These are phyloP conservation scores for Florisuga fusca DNA, from an alignment of 2,797 vertebrate species.

Conservation along the genomic window DNA sequence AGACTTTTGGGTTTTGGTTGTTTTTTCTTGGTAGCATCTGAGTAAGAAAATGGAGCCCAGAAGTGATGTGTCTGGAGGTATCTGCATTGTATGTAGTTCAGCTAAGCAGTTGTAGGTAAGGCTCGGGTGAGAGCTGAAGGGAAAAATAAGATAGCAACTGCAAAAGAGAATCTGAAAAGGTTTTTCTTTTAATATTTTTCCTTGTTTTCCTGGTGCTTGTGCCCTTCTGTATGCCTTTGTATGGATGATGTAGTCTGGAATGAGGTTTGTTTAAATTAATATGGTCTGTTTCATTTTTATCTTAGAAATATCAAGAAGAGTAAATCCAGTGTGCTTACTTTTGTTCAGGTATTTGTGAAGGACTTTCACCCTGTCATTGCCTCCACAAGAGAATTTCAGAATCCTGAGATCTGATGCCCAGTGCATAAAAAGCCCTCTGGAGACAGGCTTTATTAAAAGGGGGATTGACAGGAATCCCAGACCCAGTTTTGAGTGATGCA, in stretches of 20 bases:
- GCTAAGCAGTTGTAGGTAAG: neutral
- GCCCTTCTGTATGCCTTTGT: neutral
- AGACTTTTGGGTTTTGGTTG: neutral
- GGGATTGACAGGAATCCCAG: neutral
- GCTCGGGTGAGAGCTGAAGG: neutral
- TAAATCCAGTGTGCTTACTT: neutral
- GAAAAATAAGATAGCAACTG: neutral
- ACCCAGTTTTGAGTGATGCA: accelerated
- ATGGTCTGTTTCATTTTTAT: neutral
- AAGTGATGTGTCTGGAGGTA: neutral
- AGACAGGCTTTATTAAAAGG: neutral
- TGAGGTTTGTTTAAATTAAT: constrained; percentile 47
- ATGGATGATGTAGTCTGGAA: constrained; percentile 1
- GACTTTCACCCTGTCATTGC: neutral
- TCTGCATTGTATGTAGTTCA: neutral
- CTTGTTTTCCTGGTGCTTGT: neutral
- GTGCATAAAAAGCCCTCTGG: neutral
- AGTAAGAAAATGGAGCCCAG: neutral
- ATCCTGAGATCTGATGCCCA: neutral
- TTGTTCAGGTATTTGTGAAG: neutral
- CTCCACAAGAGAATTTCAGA: neutral
- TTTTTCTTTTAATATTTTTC: neutral
- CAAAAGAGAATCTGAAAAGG: neutral
- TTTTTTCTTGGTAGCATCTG: neutral
- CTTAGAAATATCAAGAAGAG: constrained; percentile 16